Conservation (phyloP, 1,140 invertebrate genomes). For the Macrosteles quadrilineatus region DNA sequence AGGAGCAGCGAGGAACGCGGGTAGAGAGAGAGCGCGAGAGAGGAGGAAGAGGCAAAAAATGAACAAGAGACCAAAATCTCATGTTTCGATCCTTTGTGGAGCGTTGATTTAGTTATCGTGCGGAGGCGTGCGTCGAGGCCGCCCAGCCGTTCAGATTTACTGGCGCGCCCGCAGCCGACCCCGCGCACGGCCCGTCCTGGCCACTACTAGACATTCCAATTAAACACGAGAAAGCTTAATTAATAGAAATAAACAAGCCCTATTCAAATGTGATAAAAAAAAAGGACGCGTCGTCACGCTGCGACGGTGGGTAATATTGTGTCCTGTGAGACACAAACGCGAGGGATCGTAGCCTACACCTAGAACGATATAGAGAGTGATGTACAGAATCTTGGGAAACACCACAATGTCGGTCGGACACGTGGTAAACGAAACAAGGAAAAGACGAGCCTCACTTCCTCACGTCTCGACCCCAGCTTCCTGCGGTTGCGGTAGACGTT, state of each 20-base stretch:
- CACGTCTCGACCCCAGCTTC: no score
- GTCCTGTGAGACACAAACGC: no score
- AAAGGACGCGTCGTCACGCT: not conserved
- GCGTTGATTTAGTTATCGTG: constrained; percentile 27
- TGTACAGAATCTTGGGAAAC: no score
- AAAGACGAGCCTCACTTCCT: no score
- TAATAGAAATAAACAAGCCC: constrained; percentile 24
- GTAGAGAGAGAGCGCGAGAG: not conserved
- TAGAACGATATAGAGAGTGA: no score
- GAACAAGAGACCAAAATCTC: constrained; percentile 28
- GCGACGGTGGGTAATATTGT: no score
- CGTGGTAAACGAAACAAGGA: no score
- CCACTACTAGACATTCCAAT: constrained; percentile 24
- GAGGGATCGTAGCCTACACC: no score
- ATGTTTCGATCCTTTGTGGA: constrained; percentile 27
- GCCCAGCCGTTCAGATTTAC: not conserved
- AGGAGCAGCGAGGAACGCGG: not conserved
- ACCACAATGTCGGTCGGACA: no score
- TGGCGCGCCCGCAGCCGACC: not conserved
- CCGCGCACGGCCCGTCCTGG: not conserved
- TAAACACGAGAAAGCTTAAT: constrained; percentile 26
- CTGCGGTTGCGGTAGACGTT: no score
- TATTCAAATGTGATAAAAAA: constrained; percentile 5
- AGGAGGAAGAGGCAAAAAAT: constrained; percentile 14
- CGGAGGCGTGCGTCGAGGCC: constrained; percentile 9